Percentiles rank a stretch among this genome's conserved stretches.
These are phyloP conservation scores for Ptychochromis oligacanthus DNA, from an alignment of 2,113 vertebrate species.

Conservation along the genomic window DNA sequence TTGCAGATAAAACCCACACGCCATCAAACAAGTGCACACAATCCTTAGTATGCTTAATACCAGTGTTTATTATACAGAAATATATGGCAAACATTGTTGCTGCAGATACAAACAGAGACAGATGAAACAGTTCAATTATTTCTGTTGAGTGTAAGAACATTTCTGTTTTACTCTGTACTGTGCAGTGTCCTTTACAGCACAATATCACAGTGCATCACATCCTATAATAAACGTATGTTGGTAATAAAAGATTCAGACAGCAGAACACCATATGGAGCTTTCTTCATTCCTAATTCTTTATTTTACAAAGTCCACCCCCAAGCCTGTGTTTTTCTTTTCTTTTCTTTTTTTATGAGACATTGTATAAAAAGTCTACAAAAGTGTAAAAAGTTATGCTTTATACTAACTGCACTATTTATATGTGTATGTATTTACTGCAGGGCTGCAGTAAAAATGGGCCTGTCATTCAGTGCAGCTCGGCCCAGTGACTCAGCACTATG, in stretches of 20 bases:
- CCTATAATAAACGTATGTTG: not conserved
- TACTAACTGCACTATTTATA: conserved; percentile 1
- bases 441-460: conserved; percentile 85
- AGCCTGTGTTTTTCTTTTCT: not conserved
- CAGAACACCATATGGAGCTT: not conserved
- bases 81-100: not conserved
- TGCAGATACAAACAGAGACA: not conserved
- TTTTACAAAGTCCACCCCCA: not conserved
- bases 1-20: not conserved
- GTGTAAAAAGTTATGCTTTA: not conserved
- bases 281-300: not conserved
- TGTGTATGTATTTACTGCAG: conserved; percentile 71
- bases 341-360: not conserved
- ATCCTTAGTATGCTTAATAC: not conserved
- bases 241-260: not conserved
- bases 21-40: not conserved
- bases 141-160: not conserved
- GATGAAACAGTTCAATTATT: not conserved
- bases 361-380: not conserved
- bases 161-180: not conserved
- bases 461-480: conserved; percentile 82
- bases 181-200: not conserved
- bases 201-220: not conserved
- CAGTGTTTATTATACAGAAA: not conserved
- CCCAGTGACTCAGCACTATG: conserved; percentile 86